Evolutionary conservation across 2,888 invertebrate genomes (phyloP), one percentile per base, ranked within the genome.

Genomic region (Coelopa pilipes): DNA sequence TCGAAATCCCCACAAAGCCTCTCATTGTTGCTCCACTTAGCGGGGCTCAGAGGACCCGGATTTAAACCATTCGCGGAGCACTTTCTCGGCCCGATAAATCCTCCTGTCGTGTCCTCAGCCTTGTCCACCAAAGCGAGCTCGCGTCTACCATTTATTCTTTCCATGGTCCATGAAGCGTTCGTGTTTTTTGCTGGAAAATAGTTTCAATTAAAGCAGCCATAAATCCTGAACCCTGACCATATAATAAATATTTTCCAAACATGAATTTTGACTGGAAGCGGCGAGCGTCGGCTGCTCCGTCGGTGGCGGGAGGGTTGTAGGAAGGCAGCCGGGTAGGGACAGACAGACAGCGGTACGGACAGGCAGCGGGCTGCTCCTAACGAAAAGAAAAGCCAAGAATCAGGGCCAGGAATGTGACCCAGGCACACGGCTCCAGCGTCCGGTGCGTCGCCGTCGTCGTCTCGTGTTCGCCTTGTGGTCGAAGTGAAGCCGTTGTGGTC

Each of bases 361-460:
- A 7, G 34, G 2, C 4, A 34, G 7, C 34, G 2, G 34, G 34
- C 34, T 34, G 34, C 34, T 7, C 2, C 2, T n/a, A 53, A 10
- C n/a, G 1, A 57, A n/a, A 57, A 57, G 57, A 57, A 57, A n/a
- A 9, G 57, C n/a, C 21, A 57, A 57, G 57, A 57, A 57, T 21
- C 57, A 57, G 57, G 57, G 57, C 57, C 57, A 57, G 17, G 57
- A 19, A 57, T 57, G 57, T 57, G 57, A 57, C 57, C 57, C 57
- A 19, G 17, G 57, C 57, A 57, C 19, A 17, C 57, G 17, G 57
- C 57, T 57, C 17, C 57, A 17, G n/a, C 57, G 57, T n/a, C 57
- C 57, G 57, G 11, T 19, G 57, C 57, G n/a, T 17, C 17, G 21
- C 55, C 55, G 50, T 15, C 55, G 55, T 55, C 15, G 11, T 3